phyloP scores from a whole-genome alignment of 2,797 vertebrate species.

The Gallinago stenura region DNA sequence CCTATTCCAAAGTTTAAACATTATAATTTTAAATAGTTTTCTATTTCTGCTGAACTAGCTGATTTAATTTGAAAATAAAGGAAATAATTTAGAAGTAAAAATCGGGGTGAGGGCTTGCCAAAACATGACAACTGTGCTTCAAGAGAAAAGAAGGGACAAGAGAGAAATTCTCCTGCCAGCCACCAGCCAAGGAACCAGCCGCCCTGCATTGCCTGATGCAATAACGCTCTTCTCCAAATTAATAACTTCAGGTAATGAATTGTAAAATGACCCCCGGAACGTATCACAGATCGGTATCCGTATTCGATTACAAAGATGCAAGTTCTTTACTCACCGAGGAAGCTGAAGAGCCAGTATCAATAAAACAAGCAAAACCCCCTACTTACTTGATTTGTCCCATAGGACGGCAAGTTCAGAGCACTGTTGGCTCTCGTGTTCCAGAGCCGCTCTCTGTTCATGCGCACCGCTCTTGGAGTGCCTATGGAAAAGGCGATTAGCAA shows the following conservation, averaged over 20 bases:
- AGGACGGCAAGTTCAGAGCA: conserved; percentile 86
- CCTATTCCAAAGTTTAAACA: background rate
- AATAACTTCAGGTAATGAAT: background rate
- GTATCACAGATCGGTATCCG: background rate
- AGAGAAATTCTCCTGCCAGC: background rate
- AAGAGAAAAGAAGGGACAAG: background rate
- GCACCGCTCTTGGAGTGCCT: conserved; percentile 84
- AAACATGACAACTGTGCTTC: background rate
- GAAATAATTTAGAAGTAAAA: background rate
- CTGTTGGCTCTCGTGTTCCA: conserved; percentile 84
- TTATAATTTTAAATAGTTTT: background rate
- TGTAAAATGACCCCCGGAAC: background rate
- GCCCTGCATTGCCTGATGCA: background rate
- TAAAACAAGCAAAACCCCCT: background rate
- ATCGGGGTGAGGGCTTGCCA: background rate
- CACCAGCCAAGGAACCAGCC: background rate
- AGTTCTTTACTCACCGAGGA: background rate
- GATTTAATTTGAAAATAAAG: background rate
- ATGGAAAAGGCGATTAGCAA: conserved; percentile 90
- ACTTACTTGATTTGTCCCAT: conserved; percentile 96
- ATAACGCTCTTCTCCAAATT: background rate
- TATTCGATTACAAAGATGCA: background rate
- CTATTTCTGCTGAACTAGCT: background rate
- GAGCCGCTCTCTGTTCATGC: conserved; percentile 83
- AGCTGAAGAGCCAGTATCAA: background rate